phyloP scores from a whole-genome alignment of 2,888 invertebrate species.

The Agelastica alni region DNA sequence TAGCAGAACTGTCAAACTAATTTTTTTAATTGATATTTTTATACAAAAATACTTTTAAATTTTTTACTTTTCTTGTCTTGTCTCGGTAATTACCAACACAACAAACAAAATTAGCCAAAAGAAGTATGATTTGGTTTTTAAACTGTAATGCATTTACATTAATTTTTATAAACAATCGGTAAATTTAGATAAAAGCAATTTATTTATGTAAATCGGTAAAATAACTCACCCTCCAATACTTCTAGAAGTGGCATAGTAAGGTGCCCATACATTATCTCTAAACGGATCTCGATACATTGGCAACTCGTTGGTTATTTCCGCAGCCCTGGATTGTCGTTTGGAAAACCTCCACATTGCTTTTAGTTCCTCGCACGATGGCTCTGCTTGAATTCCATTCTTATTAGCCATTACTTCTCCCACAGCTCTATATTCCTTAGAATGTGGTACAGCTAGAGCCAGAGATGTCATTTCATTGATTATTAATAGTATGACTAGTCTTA shows the following conservation, averaged over 20 bases:
- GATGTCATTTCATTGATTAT: constrained; percentile 37
- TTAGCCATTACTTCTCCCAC: constrained; percentile 47
- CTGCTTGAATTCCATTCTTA: constrained; percentile 60
- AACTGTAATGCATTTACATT: not conserved
- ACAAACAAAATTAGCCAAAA: too few species aligned
- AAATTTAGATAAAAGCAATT: too few species aligned
- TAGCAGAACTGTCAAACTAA: too few species aligned
- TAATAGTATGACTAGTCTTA: constrained; percentile 28
- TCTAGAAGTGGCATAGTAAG: constrained; percentile 59
- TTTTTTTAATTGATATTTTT: too few species aligned
- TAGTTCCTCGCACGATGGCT: constrained; percentile 85
- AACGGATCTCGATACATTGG: constrained; percentile 82
- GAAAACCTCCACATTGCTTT: constrained; percentile 93
- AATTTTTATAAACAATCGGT: not conserved
- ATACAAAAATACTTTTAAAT: too few species aligned
- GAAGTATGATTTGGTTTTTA: not conserved
- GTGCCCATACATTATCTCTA: constrained; percentile 81
- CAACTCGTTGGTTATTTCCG: constrained; percentile 85
- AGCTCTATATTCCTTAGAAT: constrained; percentile 38
- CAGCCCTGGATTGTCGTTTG: constrained; percentile 83
- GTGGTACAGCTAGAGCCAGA: constrained; percentile 46
- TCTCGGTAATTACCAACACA: too few species aligned
- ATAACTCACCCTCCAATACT: constrained; percentile 62
- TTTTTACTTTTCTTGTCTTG: too few species aligned
- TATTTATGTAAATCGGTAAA: too few species aligned